Conservation (phyloP, 1,140 invertebrate genomes). For the Bombus fervidus region DNA sequence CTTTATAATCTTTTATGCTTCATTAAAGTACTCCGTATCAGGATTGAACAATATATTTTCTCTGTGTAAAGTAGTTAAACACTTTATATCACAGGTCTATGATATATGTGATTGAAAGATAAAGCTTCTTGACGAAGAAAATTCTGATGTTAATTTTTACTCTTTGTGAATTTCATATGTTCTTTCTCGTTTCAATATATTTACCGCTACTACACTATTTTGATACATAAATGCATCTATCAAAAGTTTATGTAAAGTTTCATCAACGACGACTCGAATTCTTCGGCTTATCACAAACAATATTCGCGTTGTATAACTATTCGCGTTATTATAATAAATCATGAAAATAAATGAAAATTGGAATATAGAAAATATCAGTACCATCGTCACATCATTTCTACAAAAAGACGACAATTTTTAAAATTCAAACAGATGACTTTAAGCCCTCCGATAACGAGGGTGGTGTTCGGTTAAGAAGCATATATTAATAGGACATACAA, state of each 20-base stretch:
- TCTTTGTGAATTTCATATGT: not conserved
- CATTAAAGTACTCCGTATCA: not conserved
- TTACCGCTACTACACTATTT: not conserved
- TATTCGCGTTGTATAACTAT: not conserved
- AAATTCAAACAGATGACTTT: not conserved
- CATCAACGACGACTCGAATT: not conserved
- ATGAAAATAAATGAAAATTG: not conserved
- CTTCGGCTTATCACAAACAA: no score
- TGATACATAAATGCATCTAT: not conserved
- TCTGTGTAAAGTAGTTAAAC: not conserved
- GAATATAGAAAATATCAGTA: not conserved
- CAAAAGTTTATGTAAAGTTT: not conserved
- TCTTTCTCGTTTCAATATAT: not conserved
- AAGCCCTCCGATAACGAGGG: not conserved
- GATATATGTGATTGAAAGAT: not conserved
- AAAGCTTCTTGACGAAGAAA: not conserved
- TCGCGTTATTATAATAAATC: no score
- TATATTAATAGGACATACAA: not conserved
- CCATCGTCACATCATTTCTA: not conserved
- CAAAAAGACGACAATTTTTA: not conserved
- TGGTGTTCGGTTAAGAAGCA: not conserved
- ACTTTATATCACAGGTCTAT: not conserved
- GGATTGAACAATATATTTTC: not conserved
- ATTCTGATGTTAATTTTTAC: not conserved
- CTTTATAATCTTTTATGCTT: not conserved